A percentile compares a stretch with the other conserved stretches of the same genome.
Evolutionary conservation across 2,888 invertebrate species (phyloP).

Genomic region (Tinea pellionella): DNA sequence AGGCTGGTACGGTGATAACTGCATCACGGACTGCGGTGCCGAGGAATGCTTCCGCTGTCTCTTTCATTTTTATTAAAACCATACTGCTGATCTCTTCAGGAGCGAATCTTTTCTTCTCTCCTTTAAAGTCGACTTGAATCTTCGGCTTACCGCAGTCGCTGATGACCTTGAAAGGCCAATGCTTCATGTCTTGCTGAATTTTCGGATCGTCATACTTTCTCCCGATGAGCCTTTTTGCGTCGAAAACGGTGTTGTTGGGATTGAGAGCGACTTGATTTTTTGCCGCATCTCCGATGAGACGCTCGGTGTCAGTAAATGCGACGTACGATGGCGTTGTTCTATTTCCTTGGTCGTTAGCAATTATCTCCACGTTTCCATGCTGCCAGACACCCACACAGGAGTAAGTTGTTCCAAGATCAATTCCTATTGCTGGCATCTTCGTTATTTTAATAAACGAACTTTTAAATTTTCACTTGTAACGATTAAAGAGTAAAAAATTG

Average conservation of each 20-base stretch:
- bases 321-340: constrained; percentile 90
- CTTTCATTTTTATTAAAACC: constrained; percentile 68
- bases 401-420: constrained; percentile 87
- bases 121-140: constrained; percentile 75
- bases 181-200: constrained; percentile 83
- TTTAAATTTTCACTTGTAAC: no score
- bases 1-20: constrained; percentile 85
- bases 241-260: constrained; percentile 79
- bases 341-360: constrained; percentile 91
- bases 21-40: constrained; percentile 77
- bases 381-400: constrained; percentile 90
- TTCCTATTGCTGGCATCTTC: constrained; percentile 58
- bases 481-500: not conserved
- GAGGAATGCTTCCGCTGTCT: constrained; percentile 79
- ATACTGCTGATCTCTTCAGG: constrained; percentile 80
- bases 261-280: constrained; percentile 86
- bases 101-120: constrained; percentile 72
- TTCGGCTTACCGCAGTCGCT: constrained; percentile 75
- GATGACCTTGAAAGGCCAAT: constrained; percentile 84
- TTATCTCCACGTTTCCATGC: constrained; percentile 83
- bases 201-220: constrained; percentile 80
- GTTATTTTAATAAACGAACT: no score
- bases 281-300: constrained; percentile 87
- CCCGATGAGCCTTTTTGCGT: constrained; percentile 82
- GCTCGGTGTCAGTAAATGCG: constrained; percentile 86